Evolutionary conservation across 1,140 invertebrate genomes (phyloP).

Genomic region (Tetragonula clypearis): DNA sequence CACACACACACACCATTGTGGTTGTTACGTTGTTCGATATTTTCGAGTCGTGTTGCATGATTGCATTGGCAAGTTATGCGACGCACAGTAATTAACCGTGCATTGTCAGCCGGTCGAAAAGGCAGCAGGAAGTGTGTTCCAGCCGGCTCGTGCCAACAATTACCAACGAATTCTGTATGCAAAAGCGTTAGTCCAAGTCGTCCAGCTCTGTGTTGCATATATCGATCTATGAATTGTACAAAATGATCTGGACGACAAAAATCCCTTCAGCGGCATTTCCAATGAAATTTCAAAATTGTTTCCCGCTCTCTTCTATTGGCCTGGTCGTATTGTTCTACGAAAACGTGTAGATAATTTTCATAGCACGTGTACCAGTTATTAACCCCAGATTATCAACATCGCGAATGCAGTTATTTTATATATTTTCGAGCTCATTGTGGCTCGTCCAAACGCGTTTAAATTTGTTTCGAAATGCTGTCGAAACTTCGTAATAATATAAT

Average conservation of each 20-base stretch:
- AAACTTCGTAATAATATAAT: background rate
- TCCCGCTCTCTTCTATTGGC: no score
- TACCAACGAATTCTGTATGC: slow-evolving; percentile 8
- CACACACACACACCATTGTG: background rate
- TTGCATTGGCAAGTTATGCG: slow-evolving; percentile 18
- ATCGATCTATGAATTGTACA: slow-evolving; percentile 18
- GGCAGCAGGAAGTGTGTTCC: background rate
- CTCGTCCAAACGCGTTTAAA: background rate
- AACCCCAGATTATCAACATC: background rate
- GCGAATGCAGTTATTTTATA: background rate
- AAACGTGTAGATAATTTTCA: background rate
- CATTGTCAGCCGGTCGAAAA: slow-evolving; percentile 8
- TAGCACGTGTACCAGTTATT: background rate
- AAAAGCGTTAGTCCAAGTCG: background rate
- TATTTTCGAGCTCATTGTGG: background rate
- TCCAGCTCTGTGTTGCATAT: no score
- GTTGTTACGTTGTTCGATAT: background rate
- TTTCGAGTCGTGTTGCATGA: slow-evolving; percentile 1
- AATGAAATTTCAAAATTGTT: background rate
- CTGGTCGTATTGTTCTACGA: background rate
- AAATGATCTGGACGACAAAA: background rate
- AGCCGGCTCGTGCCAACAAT: background rate
- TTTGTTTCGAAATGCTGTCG: background rate
- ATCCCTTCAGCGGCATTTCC: background rate
- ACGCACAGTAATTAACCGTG: slow-evolving; percentile 11